phyloP scores from a whole-genome alignment of 1,140 invertebrate species.

The Stratiolaelaps scimitus region DNA sequence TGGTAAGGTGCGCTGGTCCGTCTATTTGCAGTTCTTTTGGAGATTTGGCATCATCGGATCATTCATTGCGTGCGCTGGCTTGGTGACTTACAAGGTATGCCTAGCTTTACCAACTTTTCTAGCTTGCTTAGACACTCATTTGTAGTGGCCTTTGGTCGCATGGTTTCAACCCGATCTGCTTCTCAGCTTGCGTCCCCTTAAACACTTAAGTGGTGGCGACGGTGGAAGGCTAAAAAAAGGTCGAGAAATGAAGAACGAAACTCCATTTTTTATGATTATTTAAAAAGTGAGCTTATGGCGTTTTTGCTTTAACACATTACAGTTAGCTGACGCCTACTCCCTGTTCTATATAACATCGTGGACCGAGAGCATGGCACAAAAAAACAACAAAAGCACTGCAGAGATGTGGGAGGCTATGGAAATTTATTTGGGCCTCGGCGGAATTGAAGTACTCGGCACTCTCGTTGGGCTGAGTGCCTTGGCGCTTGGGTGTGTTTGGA shows the following conservation, averaged over 20 bases:
- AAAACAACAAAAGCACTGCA: neutral
- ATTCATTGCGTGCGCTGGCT: slow-evolving; percentile 36
- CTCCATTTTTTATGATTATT: too few species aligned
- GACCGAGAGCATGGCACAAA: neutral
- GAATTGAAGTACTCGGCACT: neutral
- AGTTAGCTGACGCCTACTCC: slow-evolving; percentile 24
- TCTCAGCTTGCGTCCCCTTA: too few species aligned
- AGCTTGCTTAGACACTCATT: too few species aligned
- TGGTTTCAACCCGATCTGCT: slow-evolving; percentile 54
- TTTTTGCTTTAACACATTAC: slow-evolving; percentile 35
- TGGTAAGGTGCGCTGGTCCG: slow-evolving; percentile 23
- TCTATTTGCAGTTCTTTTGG: slow-evolving; percentile 41
- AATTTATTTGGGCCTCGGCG: neutral
- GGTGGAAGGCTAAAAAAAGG: too few species aligned
- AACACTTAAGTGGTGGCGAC: too few species aligned
- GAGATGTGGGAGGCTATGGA: slow-evolving; percentile 3
- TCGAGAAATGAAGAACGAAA: too few species aligned
- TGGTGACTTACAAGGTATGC: slow-evolving; percentile 36
- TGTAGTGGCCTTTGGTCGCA: slow-evolving; percentile 70
- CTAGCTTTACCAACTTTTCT: too few species aligned
- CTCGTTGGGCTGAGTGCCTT: slow-evolving; percentile 31
- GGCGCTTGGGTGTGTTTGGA: slow-evolving; percentile 42
- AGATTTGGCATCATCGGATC: slow-evolving; percentile 37
- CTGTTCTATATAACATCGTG: neutral
- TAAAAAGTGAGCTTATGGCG: too few species aligned